Evolutionary conservation across 2,113 vertebrate species (phyloP), one percentile per base, ranked within the genome.

Genomic region (Heliornis fulica): DNA sequence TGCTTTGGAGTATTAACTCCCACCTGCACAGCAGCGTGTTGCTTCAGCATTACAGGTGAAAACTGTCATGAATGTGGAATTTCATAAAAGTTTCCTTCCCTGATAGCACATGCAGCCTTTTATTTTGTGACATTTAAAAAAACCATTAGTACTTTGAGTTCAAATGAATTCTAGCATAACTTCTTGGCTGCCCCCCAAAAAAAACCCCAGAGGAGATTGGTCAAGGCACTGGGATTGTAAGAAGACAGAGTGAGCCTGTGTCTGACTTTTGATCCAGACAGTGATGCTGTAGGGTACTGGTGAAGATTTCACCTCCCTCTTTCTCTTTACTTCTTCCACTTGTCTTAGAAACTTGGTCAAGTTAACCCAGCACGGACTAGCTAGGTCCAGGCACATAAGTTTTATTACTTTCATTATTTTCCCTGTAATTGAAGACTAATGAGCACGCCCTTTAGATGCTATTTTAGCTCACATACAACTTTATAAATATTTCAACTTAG

Each of bases 401-500:
- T 97, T 83, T 87, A 94, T 80, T 97, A 46, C 23, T 82, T 95
- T 17, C 5, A 15, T 90, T 86, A 60, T 93, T 87, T 93, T 91
- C 60, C 12, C 17, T 75, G 34, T 93, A 97, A 96, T 96, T 95
- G 91, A 87, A 90, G 87, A 94, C 51, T 97, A 97, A 98, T 93
- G 90, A 97, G 63, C 65, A 72, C 61, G 40, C 66, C 86, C 92
- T 98, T 97, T 97, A 82, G 95, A 56, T 97, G 96, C 89, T 97
- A 97, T 98, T 98, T 98, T 95, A 96, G 57, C 68, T 96, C 95
- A 94, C 60, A 74, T 95, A 78, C 69, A 95, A 90, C 74, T 97
- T 97, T 93, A 98, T 97, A 98, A 98, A 97, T 97, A 97, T 98
- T 98, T 98, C 96, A 98, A 77, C 59, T 96, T 95, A 96, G 69